Percentiles rank a stretch among this genome's conserved stretches.
Evolutionary conservation across 2,113 vertebrate species (phyloP).

Genomic region (Perognathus longimembris): DNA sequence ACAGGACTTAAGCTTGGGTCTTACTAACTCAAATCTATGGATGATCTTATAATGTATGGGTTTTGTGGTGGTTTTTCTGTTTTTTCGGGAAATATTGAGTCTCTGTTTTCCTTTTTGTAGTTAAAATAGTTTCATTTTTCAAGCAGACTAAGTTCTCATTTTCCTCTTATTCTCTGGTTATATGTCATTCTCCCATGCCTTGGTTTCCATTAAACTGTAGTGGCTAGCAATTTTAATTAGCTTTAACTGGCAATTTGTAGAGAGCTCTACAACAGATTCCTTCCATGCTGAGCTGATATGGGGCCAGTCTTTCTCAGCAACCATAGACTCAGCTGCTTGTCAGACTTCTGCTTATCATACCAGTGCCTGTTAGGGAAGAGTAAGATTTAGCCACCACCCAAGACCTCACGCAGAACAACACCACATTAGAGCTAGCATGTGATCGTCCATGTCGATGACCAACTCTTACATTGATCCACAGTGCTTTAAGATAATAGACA

Average conservation of each 20-base stretch:
- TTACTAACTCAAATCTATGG: background rate
- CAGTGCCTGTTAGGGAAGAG: background rate
- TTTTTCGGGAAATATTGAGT: background rate
- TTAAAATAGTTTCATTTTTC: constrained; percentile 80
- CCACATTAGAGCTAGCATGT: background rate
- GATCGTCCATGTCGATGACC: background rate
- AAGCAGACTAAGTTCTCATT: constrained; percentile 71
- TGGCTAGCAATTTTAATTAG: constrained; percentile 79
- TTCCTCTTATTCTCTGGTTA: constrained; percentile 58
- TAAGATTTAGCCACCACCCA: too few species aligned
- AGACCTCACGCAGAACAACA: background rate
- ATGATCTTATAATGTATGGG: background rate
- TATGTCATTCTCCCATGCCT: background rate
- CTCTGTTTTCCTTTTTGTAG: constrained; percentile 73
- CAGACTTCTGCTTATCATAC: background rate
- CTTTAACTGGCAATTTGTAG: constrained; percentile 77
- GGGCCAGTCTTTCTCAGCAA: background rate
- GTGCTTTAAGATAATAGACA: background rate
- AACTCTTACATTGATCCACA: background rate
- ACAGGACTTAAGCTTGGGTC: background rate
- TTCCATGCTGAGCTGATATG: background rate
- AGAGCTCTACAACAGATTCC: constrained; percentile 54
- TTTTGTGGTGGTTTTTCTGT: background rate
- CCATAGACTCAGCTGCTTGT: background rate
- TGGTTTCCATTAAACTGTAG: constrained; percentile 75